A percentile compares a stretch with the other conserved stretches of the same genome.
Conservation (phyloP, 1,140 invertebrate genomes). For the Plectus sambesii region DNA sequence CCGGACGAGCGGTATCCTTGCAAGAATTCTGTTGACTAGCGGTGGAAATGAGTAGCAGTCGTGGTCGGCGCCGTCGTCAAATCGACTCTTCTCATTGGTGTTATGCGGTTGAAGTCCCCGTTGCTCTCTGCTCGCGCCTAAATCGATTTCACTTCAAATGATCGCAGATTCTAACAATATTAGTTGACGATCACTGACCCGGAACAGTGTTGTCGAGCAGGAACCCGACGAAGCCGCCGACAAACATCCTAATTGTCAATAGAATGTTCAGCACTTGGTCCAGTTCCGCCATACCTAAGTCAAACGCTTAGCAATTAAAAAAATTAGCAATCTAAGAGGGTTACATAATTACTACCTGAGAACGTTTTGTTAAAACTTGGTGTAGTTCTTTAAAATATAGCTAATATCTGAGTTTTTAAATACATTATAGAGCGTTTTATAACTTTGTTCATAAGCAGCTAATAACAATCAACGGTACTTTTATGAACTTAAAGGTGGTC, state of each 20-base stretch:
- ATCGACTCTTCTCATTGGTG: conserved; percentile 31
- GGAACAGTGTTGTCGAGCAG: conserved; percentile 48
- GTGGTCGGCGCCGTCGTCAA: conserved; percentile 26
- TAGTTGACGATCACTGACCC: conserved; percentile 29
- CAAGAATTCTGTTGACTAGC: conserved; percentile 24
- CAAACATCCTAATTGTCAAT: conserved; percentile 45
- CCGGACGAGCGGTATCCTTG: conserved; percentile 18
- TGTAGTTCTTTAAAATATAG: too few species aligned
- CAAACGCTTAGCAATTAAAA: too few species aligned
- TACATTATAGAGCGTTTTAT: conserved; percentile 22
- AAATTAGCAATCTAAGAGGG: too few species aligned
- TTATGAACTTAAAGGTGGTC: too few species aligned
- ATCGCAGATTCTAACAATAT: not conserved
- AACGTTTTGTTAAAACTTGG: too few species aligned
- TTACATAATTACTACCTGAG: too few species aligned
- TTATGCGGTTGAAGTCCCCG: conserved; percentile 33
- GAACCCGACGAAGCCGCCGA: conserved; percentile 46
- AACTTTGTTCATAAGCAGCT: conserved; percentile 2
- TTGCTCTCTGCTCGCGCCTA: conserved; percentile 39
- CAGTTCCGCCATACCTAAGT: too few species aligned
- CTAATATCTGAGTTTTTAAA: too few species aligned
- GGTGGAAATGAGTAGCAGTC: conserved; percentile 33
- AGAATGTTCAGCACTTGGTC: conserved; percentile 19
- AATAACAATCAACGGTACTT: too few species aligned
- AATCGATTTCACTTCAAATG: conserved; percentile 6